Conservation (phyloP, 1,140 invertebrate genomes). For the Coptotermes formosanus region DNA sequence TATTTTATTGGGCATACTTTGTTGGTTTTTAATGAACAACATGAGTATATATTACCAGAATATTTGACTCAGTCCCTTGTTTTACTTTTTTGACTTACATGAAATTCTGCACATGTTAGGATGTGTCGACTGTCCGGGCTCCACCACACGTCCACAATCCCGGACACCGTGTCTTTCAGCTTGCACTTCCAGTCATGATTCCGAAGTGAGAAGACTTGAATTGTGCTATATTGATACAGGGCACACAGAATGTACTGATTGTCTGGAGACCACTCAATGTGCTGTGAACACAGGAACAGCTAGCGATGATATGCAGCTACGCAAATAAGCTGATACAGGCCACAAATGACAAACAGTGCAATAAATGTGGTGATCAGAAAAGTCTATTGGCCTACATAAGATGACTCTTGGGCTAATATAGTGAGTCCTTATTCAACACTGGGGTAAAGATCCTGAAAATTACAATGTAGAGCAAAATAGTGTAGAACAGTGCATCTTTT, state of each 20-base stretch:
- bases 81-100: background rate
- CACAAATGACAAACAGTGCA: too few species aligned
- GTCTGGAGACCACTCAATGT: conserved; percentile 25
- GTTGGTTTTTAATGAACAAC: too few species aligned
- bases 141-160: conserved; percentile 12
- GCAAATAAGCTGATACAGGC: too few species aligned
- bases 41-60: too few species aligned
- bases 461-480: too few species aligned
- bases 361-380: too few species aligned
- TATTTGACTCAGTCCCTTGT: background rate
- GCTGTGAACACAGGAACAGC: conserved; percentile 15
- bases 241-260: conserved; percentile 21
- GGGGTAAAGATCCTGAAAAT: too few species aligned
- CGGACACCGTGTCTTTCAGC: background rate
- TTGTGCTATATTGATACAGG: background rate
- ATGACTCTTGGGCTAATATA: too few species aligned
- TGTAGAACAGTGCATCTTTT: too few species aligned
- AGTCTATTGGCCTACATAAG: too few species aligned
- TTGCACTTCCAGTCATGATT: conserved; percentile 22
- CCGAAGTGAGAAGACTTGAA: conserved; percentile 19
- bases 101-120: conserved; percentile 14
- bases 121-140: conserved; percentile 32
- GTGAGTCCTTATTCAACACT: too few species aligned
- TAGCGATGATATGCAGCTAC: background rate
- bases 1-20: too few species aligned